Conservation (phyloP, 92 coral and sea anemone species). For the Actinostola sp. region DNA sequence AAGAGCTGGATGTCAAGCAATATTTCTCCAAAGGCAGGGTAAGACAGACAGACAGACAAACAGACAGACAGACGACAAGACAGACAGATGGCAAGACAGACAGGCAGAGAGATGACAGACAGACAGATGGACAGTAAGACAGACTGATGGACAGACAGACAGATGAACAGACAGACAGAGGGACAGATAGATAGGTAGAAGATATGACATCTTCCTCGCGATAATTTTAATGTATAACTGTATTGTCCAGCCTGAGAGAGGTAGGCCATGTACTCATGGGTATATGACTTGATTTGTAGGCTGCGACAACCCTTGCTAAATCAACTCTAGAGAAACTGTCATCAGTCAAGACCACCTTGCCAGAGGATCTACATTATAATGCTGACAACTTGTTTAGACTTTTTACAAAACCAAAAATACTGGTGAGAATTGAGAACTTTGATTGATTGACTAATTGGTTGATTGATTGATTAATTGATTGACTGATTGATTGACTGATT, state of each 20-base stretch:
- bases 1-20: slow-evolving; percentile 63
- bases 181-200: no score
- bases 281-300: slow-evolving; percentile 41
- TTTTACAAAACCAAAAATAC: slow-evolving; percentile 73
- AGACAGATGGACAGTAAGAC: no score
- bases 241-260: no score
- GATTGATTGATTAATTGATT: background rate
- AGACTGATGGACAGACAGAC: no score
- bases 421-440: slow-evolving; percentile 67
- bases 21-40: slow-evolving; percentile 80
- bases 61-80: no score
- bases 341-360: slow-evolving; percentile 64
- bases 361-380: slow-evolving; percentile 81
- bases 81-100: no score
- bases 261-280: no score
- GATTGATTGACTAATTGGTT: background rate
- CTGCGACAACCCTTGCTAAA: slow-evolving; percentile 80
- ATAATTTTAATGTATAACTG: no score
- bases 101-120: no score
- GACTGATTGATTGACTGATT: background rate
- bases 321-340: slow-evolving; percentile 77
- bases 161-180: no score
- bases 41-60: no score
- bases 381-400: slow-evolving; percentile 69
- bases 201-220: no score